These are phyloP conservation scores for Leucophora obtusa DNA, from an alignment of 2,888 invertebrate genomes.

Conservation along the genomic window DNA sequence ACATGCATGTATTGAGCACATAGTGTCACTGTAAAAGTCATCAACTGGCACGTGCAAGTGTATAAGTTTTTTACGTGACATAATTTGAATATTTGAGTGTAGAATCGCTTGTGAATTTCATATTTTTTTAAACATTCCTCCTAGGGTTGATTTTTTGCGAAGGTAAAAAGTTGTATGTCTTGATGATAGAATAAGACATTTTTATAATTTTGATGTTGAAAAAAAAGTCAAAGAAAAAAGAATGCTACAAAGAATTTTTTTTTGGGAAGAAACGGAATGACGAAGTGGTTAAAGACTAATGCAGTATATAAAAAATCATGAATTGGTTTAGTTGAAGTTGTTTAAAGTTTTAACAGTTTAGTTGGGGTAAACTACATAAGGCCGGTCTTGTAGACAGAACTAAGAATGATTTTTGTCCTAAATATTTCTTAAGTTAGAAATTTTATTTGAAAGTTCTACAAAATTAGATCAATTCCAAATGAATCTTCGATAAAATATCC, in stretches of 20 bases:
- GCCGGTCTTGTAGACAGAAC: too few species aligned
- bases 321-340: neutral
- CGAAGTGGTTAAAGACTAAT: neutral
- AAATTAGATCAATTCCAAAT: too few species aligned
- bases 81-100: conserved; percentile 43
- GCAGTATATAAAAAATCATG: too few species aligned
- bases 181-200: conserved; percentile 26
- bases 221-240: neutral
- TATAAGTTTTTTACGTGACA: conserved; percentile 58
- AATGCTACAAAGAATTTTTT: neutral
- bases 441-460: too few species aligned
- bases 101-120: conserved; percentile 7
- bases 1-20: conserved; percentile 12
- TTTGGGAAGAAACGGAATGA: neutral
- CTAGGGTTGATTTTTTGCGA: neutral
- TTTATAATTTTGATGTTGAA: conserved; percentile 21
- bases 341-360: neutral
- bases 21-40: conserved; percentile 52
- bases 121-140: neutral
- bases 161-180: neutral
- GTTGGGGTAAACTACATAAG: too few species aligned
- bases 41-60: conserved; percentile 54
- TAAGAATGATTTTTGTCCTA: too few species aligned
- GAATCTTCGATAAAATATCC: too few species aligned
- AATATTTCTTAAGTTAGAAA: too few species aligned